Base-by-base conservation (phyloP, 2,113 vertebrate species). In the Cygnus buccinator region DNA sequence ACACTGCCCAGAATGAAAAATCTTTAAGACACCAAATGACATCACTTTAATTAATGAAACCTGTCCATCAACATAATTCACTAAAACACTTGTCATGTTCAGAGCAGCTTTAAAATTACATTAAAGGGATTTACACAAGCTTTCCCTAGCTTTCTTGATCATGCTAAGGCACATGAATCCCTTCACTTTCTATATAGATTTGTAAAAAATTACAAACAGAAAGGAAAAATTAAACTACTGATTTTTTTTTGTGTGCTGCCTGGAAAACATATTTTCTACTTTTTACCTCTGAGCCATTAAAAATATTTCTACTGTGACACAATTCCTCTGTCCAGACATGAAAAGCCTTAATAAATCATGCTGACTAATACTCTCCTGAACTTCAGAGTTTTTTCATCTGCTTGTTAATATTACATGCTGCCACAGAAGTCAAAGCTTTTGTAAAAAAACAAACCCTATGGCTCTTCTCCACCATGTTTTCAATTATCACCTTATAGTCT, bases 21-120 rank as follows among this genome's bases (percentile, higher is more conserved):
- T 25, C 59, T 85, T 94, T 78, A 80, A 89, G 89, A 91, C 89
- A 94, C 66, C 54, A 92, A 90, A 93, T 96, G 73, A 91, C 95
- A 92, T 93, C 94, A 93, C 81, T 93, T 94, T 63, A 94, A 91
- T 93, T 95, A 96, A 90, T 92, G 89, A 87, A 94, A 95, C 62
- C 93, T 87, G 94, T 85, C 94, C 72, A 87, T 94, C 89, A 92
- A 85, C 84, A 57, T 94, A 94, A 97, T 89, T 95, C 93, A 96
- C 94, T 94, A 85, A 72, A 96, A 79, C 31, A 93, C 73, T 73
- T 92, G 90, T 96, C 94, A 95, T 20, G 2, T 96, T 94, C 81
- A 96, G 93, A 96, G 89, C 77, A 89, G 54, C 87, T 97, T 94
- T 94, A 92, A 94, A 95, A 94, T 96, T 70, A 87, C 86, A 63